Evolutionary conservation across 2,888 invertebrate genomes (phyloP), one percentile per base, ranked within the genome.

Genomic region (Acronicta aceris): DNA sequence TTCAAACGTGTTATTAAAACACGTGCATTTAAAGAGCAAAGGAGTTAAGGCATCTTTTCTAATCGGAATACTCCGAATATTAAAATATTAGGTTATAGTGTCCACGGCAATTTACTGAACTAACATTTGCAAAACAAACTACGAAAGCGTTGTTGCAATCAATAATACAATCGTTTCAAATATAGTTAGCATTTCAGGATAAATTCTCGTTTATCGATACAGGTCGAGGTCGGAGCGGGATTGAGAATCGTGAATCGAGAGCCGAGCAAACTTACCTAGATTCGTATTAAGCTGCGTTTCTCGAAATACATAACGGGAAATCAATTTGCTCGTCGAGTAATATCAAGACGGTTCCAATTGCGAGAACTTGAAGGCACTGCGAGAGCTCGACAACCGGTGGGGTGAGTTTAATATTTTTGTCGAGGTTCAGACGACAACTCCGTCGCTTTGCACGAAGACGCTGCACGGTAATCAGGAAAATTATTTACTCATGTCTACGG

Each of bases 401-500:
- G 62, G 67, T 76, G 77, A 80, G 84, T 93, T 91, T 91, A 91
- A 93, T 92, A 92, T 92, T 92, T 92, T 91, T 88, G 87, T 81
- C 81, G 86, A 81, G 84, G 85, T 84, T 81, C 85, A 75, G 81
- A 83, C 84, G 83, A 82, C 84, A 82, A 83, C 81, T 71, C 66
- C 55, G 67, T 67, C 81, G 74, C 74, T 78, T 79, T 82, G 81
- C 83, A 79, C 81, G 80, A 82, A 85, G 90, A 89, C 89, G 91
- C 76, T 81, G 88, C 86, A 86, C 92, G 90, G 92, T 93, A 94
- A 94, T 93, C 93, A 94, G 88, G 90, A 87, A 92, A 93, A 93
- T 93, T 94, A 93, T 94, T 94, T 94, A 94, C 94, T 89, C 91
- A 92, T 90, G 92, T 93, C 91, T 92, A 84, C 87, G 82, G 81